Evolutionary conservation across 2,888 invertebrate species (phyloP), one percentile per base, ranked within the genome.

Genomic region (Meliscaeva auricollis): DNA sequence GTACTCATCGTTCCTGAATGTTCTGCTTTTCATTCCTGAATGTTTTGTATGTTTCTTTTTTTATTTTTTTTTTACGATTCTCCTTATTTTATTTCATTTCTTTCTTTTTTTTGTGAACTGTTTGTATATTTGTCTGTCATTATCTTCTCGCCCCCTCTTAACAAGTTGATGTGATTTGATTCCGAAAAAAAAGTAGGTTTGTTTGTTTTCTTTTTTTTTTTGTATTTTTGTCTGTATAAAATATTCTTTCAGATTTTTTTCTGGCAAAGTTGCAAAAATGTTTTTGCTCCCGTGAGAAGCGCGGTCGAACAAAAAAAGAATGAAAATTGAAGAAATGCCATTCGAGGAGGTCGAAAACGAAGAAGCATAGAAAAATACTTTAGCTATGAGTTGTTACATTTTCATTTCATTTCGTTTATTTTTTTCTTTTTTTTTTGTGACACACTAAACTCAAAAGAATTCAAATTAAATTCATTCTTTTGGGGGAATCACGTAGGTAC

Each of bases 141-240:
- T 35, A 32, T 20, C 22, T 52, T 48, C 17, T 22, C 58, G 56
- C 38, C 52, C 50, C 32, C 64, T 70, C 48, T 20, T 80, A 84
- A 68, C 80, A 75, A 84, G 35, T 72, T 56, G 80, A 84, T 79
- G 44, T 79, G 69, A 84, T 84, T 84, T 79, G 73, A 80, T 80
- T 84, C 76, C 9, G 30, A 38, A 56, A 58, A 64, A 30, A 38
- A 48, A 46, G 32, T 50, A 70, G 48, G 32, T 32, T 46, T 11
- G 46, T 46, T 66, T 50, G 38, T 50, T 46, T 58, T 9, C 46
- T 30, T 72, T 13, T 46, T 17, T 17, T 32, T 15, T n/a, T 54
- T 30, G 1, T 15, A 4, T 26, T 54, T 8, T 15, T 46, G 15
- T 11, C 3, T 38, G 0, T 32, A 38, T 13, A 58, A 35, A 58